These are phyloP conservation scores for Scylla paramamosain DNA, from an alignment of 1,140 invertebrate species.

Conservation along the genomic window DNA sequence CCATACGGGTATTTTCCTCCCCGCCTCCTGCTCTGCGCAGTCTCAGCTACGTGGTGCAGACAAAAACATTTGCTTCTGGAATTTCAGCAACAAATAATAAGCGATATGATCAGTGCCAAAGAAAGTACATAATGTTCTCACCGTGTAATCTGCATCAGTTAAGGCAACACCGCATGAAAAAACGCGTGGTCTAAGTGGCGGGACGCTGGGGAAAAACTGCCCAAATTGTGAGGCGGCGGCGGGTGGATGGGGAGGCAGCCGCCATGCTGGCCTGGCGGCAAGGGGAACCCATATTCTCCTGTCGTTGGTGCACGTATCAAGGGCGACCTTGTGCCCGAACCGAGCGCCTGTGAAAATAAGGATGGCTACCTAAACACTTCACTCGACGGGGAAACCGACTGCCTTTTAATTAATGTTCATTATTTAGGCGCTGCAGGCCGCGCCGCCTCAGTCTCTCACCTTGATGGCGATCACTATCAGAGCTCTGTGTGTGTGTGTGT, in stretches of 20 bases:
- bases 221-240: not conserved
- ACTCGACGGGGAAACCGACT: not conserved
- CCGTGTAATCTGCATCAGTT: not conserved
- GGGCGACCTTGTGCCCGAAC: not conserved
- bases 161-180: not conserved
- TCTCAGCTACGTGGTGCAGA: not conserved
- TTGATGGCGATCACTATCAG: not conserved
- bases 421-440: not conserved
- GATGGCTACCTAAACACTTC: not conserved
- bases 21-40: too few species aligned
- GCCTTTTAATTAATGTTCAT: not conserved
- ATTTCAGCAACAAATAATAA: slow-evolving; percentile 13
- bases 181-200: not conserved
- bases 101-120: not conserved
- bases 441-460: not conserved
- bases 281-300: not conserved
- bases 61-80: slow-evolving; percentile 22
- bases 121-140: slow-evolving; percentile 10
- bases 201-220: not conserved
- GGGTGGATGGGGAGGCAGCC: not conserved
- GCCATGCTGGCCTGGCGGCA: not conserved
- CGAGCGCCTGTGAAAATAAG: not conserved
- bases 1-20: not conserved
- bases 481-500: not conserved
- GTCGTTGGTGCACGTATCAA: not conserved